phyloP scores from a whole-genome alignment of 2,888 invertebrate genomes.

The Mythimna impura region DNA sequence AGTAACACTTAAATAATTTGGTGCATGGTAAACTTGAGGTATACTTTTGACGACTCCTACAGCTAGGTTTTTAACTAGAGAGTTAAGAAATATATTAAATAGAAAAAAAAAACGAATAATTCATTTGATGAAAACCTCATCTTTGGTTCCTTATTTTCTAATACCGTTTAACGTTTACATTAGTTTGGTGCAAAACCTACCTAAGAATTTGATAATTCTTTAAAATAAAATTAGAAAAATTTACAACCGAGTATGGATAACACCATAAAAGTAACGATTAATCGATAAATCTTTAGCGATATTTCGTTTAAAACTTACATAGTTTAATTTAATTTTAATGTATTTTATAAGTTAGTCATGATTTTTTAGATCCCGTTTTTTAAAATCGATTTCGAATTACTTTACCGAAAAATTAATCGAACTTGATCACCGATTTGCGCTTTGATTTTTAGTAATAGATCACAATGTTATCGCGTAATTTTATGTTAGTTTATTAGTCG shows the following conservation, averaged over 20 bases:
- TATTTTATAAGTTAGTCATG: slow-evolving; percentile 13
- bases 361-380: slow-evolving; percentile 4
- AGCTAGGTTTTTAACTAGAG: slow-evolving; percentile 66
- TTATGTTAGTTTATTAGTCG: slow-evolving; percentile 55
- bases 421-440: slow-evolving; percentile 27
- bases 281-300: slow-evolving; percentile 1
- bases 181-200: slow-evolving; percentile 81
- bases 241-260: slow-evolving; percentile 45
- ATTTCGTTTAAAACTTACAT: slow-evolving; percentile 16
- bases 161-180: slow-evolving; percentile 80
- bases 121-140: slow-evolving; percentile 89
- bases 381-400: slow-evolving; percentile 2
- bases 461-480: slow-evolving; percentile 45
- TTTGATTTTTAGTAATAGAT: slow-evolving; percentile 43
- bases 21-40: slow-evolving; percentile 90
- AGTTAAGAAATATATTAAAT: slow-evolving; percentile 80
- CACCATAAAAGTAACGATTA: slow-evolving; percentile 23
- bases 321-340: background rate
- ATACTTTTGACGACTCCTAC: slow-evolving; percentile 77
- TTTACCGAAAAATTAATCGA: slow-evolving; percentile 11
- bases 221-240: slow-evolving; percentile 56
- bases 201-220: slow-evolving; percentile 50
- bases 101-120: slow-evolving; percentile 81
- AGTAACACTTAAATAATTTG: slow-evolving; percentile 86
- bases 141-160: slow-evolving; percentile 85